Evolutionary conservation across 1,140 invertebrate species (phyloP), one percentile per base, ranked within the genome.

Genomic region (Drosophila equinoxialis): DNA sequence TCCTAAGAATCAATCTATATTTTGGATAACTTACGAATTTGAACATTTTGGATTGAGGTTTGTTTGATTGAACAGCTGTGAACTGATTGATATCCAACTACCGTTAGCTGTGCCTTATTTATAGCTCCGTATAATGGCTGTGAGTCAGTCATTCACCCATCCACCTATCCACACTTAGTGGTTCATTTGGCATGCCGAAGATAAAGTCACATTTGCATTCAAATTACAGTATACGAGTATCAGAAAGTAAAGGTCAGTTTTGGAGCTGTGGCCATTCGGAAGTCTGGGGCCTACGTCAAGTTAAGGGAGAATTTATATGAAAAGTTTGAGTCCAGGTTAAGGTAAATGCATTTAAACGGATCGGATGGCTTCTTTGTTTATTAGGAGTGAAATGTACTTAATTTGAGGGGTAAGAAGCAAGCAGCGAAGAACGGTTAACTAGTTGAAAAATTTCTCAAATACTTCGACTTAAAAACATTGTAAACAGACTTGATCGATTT

Each of bases 1-100:
- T 39, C 13, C 58, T 23, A 1, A 10, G n/a, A 17, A 26, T 42
- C 17, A n/a, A n/a, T 57, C 17, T 1, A n/a, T n/a, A n/a, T n/a
- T n/a, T n/a, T n/a, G n/a, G 1, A 1, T 37, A 11, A 76, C 79
- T 70, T 70, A 78, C 85, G 74, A 57, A 85, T 82, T 90, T 90
- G 71, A 90, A 85, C 86, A 90, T 89, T 13, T 65, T 86, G 74
- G 26, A 20, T 37, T 58, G 10, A 20, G 69, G 11, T 51, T 71
- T 67, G 59, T 51, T 75, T 71, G 62, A 62, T 8, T 39, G 66
- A 48, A 77, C 63, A 70, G 20, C 65, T 73, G n/a, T 33, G 60
- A 60, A 68, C 39, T 63, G 26, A 45, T 79, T 74, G 75, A 77
- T 77, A 26, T 35, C 30, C 41, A 41, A 71, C 39, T 51, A 42